A percentile compares a stretch with the other conserved stretches of the same genome.
Evolutionary conservation across 1,140 invertebrate genomes (phyloP).

Genomic region (Bombus superbus): DNA sequence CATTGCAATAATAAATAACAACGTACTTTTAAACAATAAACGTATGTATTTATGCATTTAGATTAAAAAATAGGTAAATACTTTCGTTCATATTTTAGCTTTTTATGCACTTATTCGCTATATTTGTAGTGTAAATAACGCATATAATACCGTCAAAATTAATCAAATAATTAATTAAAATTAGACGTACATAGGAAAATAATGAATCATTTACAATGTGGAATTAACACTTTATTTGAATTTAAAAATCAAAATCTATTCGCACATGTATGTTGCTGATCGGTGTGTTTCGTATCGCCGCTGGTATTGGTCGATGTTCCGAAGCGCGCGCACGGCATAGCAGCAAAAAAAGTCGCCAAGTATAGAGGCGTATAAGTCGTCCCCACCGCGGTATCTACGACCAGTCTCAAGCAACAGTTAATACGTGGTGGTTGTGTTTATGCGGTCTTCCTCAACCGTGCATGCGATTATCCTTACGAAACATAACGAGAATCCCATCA

Average conservation of each 20-base stretch:
- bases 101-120: background rate
- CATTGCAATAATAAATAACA: background rate
- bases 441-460: background rate
- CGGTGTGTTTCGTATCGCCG: background rate
- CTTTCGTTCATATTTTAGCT: background rate
- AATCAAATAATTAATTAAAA: background rate
- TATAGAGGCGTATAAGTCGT: conserved; percentile 54
- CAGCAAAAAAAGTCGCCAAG: conserved; percentile 34
- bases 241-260: conserved; percentile 30
- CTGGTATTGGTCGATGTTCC: conserved; percentile 31
- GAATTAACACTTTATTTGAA: background rate
- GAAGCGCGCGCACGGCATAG: conserved; percentile 24
- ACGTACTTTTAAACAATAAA: background rate
- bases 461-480: background rate
- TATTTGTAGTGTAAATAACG: background rate
- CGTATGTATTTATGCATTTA: background rate
- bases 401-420: conserved; percentile 43
- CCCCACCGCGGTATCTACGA: background rate
- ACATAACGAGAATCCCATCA: background rate
- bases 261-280: background rate
- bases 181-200: background rate
- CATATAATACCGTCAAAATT: background rate
- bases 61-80: background rate
- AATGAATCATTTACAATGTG: background rate
- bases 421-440: conserved; percentile 14